Base-by-base conservation (phyloP, 2,113 vertebrate genomes). In the Gavialis gangeticus region DNA sequence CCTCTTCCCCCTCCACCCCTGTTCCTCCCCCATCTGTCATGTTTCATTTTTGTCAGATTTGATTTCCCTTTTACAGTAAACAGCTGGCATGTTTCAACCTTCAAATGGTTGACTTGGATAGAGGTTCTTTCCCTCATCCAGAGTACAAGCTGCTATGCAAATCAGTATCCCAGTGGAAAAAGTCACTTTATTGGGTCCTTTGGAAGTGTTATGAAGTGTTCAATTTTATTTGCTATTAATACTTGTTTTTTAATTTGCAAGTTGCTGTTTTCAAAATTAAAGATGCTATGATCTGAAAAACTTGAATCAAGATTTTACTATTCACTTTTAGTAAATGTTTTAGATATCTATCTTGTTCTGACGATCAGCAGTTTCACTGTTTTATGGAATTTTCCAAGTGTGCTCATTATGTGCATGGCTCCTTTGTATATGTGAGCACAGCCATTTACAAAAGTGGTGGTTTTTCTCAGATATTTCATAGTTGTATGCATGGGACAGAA, bases 21-120 rank as follows among this genome's bases (percentile, higher is more conserved):
- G 73, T 16, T 92, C 79, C 60, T 80, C 34, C 77, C 54, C 95
- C 24, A 92, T 89, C 82, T 96, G 92, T 94, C 96, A 93, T 94
- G 86, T 96, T 96, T 94, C 77, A 96, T 96, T 96, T 96, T 89
- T 93, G 85, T 94, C 83, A 79, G 54, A 95, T 94, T 46, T 94
- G 92, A 94, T 94, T 96, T 96, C 81, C 92, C 9, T 94, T 97
- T 96, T 93, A 94, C 82, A 90, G 1, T 90, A 85, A 79, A 69
- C 66, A 90, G 84, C 73, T 85, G 19, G 17, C 87, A 80, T 89
- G 94, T 86, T 87, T 66, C 77, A 95, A 69, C 71, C 87, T 92
- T 95, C 83, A 94, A 91, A 92, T 93, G 85, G 46, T 46, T 46
- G 46, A 9, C 46, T 46, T 46, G 46, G 46, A 46, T 46, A 46